Evolutionary conservation across 2,888 invertebrate species (phyloP), one percentile per base, ranked within the genome.

Genomic region (Hirtodrosophila cameraria): DNA sequence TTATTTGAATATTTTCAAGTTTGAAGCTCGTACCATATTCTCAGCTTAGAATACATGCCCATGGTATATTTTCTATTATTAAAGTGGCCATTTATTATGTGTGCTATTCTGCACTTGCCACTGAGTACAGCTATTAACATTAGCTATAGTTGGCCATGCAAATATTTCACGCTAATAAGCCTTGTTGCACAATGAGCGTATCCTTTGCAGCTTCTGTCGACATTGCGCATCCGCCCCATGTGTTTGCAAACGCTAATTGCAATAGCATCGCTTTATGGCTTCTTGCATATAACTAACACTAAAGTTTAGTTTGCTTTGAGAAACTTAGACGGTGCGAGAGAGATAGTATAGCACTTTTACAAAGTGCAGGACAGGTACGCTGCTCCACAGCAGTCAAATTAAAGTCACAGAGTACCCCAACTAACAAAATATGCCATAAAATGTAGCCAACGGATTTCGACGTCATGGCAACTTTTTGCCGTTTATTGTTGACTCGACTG

Each of bases 401-500:
- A 78, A 78, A 79, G 75, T 66, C 72, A 70, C 54, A 33, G 46
- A 53, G 69, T 38, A 39, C 58, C 45, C 49, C 58, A 82, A 53
- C 72, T 58, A 60, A 35, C 73, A 59, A 81, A 80, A 81, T 71
- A 65, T 68, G 63, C 59, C 57, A 53, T 78, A 52, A 80, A 85
- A 72, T 68, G 65, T 53, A 54, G 52, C 75, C 59, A 81, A 65
- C 78, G 79, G 79, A 80, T 69, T 72, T 65, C 59, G 60, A 36
- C 52, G 60, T 33, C 31, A 52, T 54, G 35, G 33, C 73, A 85
- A 85, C 61, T 82, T 78, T 85, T 43, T 35, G 54, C 52, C 82
- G 68, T 75, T 82, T 82, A 72, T 80, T 80, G 86, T 80, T 75
- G 86, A 72, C 82, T 67, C 72, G 61, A 66, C 64, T 66, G 69